Evolutionary conservation across 2,888 invertebrate genomes (phyloP), one percentile per base, ranked within the genome.

Genomic region (Electrophaes corylata): DNA sequence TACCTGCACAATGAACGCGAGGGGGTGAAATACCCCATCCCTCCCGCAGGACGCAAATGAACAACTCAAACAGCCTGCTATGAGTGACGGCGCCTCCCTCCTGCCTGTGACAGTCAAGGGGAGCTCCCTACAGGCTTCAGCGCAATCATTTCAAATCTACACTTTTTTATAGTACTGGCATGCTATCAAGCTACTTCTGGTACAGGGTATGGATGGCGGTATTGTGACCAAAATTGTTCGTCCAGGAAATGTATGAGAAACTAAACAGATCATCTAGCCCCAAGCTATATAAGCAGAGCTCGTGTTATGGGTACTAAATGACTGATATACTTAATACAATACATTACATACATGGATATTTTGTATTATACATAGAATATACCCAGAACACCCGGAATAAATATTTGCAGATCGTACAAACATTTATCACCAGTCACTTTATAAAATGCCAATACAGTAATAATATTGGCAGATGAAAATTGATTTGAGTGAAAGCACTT

Each of bases 381-480:
- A n/a, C n/a, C n/a, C n/a, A n/a, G n/a, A n/a, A n/a, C n/a, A n/a
- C n/a, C n/a, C n/a, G n/a, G n/a, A n/a, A n/a, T n/a, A n/a, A n/a
- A n/a, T n/a, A n/a, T n/a, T n/a, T n/a, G n/a, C n/a, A n/a, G n/a
- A n/a, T n/a, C n/a, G n/a, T n/a, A n/a, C n/a, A 11, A 18, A 8
- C 11, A 16, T 1, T 19, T 45, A 18, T 39, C 52, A 45, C 45
- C 39, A 45, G 45, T n/a, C 11, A 45, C 31, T 46, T 33, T 16
- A 31, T 41, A 35, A 4, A n/a, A 14, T 33, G 35, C 41, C 47
- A 18, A 41, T 41, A 26, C 33, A 23, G 2, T 46, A 49, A 50
- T 44, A 49, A 49, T 56, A 56, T 49, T 45, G 44, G 56, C 44
- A 49, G 45, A 44, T 49, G 56, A 56, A 56, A 56, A 50, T 48